Evolutionary conservation across 2,797 vertebrate species (phyloP).

Genomic region (Bradypus variegatus): DNA sequence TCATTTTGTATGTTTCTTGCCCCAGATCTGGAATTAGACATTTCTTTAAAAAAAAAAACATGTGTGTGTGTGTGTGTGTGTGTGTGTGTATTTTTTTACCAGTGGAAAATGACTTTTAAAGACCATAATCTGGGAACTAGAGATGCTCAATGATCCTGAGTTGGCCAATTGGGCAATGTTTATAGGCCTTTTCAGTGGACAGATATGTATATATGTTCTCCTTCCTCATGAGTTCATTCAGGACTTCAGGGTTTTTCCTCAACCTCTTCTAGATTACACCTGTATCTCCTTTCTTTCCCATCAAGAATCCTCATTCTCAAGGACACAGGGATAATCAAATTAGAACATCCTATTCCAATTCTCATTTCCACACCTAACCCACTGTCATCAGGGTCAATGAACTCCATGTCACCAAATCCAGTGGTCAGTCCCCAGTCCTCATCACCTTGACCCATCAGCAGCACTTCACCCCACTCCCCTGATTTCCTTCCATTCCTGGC

Average conservation of each 20-base stretch:
- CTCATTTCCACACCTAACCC: not conserved
- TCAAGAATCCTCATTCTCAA: not conserved
- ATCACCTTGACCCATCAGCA: not conserved
- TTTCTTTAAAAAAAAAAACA: not conserved
- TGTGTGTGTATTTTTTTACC: not conserved
- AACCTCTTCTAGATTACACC: not conserved
- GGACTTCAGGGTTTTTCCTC: not conserved
- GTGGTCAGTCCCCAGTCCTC: not conserved
- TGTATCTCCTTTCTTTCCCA: not conserved
- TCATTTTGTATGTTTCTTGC: not conserved
- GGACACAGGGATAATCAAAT: not conserved
- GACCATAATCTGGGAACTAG: too few species aligned
- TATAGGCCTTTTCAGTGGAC: not conserved
- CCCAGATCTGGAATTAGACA: not conserved
- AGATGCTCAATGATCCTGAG: not conserved
- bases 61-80: not conserved
- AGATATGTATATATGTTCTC: not conserved
- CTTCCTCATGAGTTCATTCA: not conserved
- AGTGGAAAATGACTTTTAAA: not conserved
- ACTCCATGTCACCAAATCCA: not conserved
- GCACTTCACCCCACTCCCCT: not conserved
- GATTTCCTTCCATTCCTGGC: not conserved
- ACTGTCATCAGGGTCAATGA: not conserved
- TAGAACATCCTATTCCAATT: too few species aligned
- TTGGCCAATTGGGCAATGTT: not conserved